Conservation (phyloP, 2,888 invertebrate genomes). For the Abrostola tripartita region DNA sequence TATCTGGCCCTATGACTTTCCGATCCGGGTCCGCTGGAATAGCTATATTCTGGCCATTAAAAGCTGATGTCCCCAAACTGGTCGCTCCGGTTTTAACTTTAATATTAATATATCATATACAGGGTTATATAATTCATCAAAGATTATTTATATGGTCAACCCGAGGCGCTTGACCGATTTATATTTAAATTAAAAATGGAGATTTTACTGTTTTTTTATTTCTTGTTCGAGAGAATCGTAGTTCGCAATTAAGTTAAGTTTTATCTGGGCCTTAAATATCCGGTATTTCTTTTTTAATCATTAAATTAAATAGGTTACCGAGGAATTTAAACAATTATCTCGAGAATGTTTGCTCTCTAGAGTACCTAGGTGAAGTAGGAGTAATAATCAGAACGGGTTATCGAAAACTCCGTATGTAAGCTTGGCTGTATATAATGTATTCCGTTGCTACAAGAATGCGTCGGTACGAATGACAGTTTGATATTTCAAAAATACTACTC, state of each 20-base stretch:
- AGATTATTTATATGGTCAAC: slow-evolving; percentile 82
- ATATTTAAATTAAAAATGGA: slow-evolving; percentile 50
- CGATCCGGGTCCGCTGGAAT: slow-evolving; percentile 69
- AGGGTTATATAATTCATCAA: slow-evolving; percentile 81
- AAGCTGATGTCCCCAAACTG: slow-evolving; percentile 74
- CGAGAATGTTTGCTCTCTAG: background rate
- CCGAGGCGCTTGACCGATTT: slow-evolving; percentile 74
- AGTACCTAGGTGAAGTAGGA: background rate
- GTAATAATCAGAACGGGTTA: background rate
- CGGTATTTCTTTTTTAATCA: slow-evolving; percentile 1
- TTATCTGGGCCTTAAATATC: slow-evolving; percentile 7
- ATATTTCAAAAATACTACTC: background rate
- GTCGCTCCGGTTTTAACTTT: slow-evolving; percentile 60
- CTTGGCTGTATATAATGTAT: background rate
- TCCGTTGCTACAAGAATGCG: background rate
- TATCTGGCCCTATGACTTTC: slow-evolving; percentile 62
- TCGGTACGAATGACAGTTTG: background rate
- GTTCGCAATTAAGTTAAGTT: slow-evolving; percentile 21
- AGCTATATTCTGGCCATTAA: slow-evolving; percentile 81
- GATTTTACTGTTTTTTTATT: slow-evolving; percentile 59
- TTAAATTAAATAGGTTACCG: slow-evolving; percentile 1
- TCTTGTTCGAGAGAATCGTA: slow-evolving; percentile 11
- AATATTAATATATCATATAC: slow-evolving; percentile 80
- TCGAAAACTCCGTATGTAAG: background rate
- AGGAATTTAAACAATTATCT: background rate